Conservation (phyloP, 1,140 invertebrate genomes). For the Leptestheria dahalacensis region DNA sequence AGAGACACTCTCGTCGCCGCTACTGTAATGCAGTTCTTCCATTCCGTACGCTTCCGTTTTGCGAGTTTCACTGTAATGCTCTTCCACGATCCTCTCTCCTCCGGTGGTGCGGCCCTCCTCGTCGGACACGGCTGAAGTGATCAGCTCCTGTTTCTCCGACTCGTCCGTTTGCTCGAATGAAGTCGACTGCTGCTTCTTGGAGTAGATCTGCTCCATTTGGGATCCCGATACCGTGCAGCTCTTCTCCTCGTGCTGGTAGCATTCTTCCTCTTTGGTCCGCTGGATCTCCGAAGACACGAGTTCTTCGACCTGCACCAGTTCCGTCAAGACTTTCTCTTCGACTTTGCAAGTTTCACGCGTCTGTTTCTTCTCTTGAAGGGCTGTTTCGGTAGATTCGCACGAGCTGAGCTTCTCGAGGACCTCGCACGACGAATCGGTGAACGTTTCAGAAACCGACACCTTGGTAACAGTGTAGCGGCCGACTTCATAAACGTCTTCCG, state of each 20-base stretch:
- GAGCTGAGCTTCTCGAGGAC: slow-evolving; percentile 12
- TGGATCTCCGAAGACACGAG: slow-evolving; percentile 23
- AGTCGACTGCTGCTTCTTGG: not conserved
- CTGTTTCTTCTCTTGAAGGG: not conserved
- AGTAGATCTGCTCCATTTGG: not conserved
- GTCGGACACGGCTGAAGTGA: not conserved
- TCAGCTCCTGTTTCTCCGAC: not conserved
- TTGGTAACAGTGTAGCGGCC: slow-evolving; percentile 14
- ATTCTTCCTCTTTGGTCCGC: not conserved
- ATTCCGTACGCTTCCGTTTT: slow-evolving; percentile 2
- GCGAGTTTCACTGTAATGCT: not conserved
- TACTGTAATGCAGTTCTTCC: slow-evolving; percentile 10
- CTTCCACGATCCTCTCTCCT: slow-evolving; percentile 1
- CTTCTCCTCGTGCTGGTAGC: not conserved
- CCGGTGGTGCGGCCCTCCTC: not conserved
- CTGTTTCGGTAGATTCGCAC: not conserved
- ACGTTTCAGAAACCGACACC: slow-evolving; percentile 10
- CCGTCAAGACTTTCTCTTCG: not conserved
- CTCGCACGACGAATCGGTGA: slow-evolving; percentile 4
- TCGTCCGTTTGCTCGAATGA: slow-evolving; percentile 3
- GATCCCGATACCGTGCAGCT: not conserved
- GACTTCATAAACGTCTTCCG: slow-evolving; percentile 14
- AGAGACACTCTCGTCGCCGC: slow-evolving; percentile 11
- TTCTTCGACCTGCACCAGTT: slow-evolving; percentile 20
- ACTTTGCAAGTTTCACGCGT: not conserved